A percentile compares a stretch with the other conserved stretches of the same genome.
These are phyloP conservation scores for Vulpes vulpes DNA, from an alignment of 2,113 vertebrate genomes.

Conservation along the genomic window DNA sequence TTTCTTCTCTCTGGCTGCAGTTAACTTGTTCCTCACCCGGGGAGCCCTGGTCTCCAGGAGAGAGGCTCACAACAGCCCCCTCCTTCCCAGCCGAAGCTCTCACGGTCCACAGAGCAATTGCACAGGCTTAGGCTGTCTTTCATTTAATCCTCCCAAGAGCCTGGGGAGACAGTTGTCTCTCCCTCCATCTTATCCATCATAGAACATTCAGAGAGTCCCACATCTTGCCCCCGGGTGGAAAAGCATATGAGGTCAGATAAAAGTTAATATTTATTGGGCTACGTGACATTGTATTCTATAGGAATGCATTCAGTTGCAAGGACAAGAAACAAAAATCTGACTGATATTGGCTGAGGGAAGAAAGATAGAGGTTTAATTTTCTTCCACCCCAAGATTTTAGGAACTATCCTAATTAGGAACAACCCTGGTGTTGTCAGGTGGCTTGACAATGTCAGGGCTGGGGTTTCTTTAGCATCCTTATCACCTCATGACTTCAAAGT, in stretches of 20 bases:
- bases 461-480: neutral
- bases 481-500: constrained; percentile 22
- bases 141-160: neutral
- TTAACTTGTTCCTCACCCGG: neutral
- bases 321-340: neutral
- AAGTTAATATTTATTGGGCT: neutral
- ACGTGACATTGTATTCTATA: neutral
- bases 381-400: neutral
- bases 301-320: neutral
- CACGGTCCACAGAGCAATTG: neutral
- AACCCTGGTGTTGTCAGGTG: neutral
- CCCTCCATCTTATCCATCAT: accelerated
- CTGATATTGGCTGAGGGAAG: neutral
- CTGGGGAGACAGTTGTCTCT: neutral
- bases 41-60: neutral
- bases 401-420: neutral
- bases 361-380: neutral
- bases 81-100: neutral
- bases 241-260: neutral
- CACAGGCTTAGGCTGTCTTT: neutral
- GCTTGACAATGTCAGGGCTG: neutral
- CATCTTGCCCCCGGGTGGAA: neutral
- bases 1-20: neutral
- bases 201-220: neutral
- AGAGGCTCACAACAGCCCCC: neutral